phyloP scores from a whole-genome alignment of 2,113 vertebrate genomes.

The Elephas maximus region DNA sequence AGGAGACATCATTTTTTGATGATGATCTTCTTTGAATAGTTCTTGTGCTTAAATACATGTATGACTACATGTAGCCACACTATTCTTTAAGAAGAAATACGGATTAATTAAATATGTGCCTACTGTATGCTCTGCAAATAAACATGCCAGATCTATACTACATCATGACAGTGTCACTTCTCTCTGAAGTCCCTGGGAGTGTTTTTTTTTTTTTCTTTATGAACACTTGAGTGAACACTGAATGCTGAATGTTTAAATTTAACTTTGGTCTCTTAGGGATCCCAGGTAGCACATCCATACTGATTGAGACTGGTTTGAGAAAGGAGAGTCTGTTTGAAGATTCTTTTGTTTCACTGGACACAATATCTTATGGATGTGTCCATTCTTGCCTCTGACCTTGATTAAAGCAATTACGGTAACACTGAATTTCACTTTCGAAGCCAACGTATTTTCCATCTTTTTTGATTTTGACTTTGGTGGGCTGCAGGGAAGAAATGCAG shows the following conservation, averaged over 20 bases:
- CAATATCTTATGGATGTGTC: background rate
- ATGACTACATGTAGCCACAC: background rate
- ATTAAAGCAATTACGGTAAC: background rate
- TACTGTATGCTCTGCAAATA: conserved; percentile 30
- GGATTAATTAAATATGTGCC: conserved; percentile 55
- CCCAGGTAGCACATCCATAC: background rate
- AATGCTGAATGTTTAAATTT: conserved; percentile 21
- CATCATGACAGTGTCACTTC: conserved; percentile 47
- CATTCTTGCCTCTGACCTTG: background rate
- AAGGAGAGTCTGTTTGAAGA: background rate
- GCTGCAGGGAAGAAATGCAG: background rate
- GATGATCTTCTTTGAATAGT: conserved; percentile 38
- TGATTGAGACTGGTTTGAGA: background rate
- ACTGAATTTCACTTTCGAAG: conserved; percentile 56
- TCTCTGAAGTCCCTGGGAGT: conserved; percentile 1
- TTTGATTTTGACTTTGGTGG: background rate
- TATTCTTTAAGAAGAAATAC: conserved; percentile 46
- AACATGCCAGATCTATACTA: conserved; percentile 10
- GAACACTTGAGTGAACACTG: conserved; percentile 58
- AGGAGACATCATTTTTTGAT: conserved; percentile 40
- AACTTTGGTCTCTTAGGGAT: conserved; percentile 45
- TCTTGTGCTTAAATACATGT: conserved; percentile 45
- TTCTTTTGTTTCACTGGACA: conserved; percentile 46
- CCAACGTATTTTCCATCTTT: background rate
- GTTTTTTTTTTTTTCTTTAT: background rate